Percentiles rank a stretch among this genome's conserved stretches.
phyloP scores from a whole-genome alignment of 2,113 vertebrate species.

The Equus przewalskii region DNA sequence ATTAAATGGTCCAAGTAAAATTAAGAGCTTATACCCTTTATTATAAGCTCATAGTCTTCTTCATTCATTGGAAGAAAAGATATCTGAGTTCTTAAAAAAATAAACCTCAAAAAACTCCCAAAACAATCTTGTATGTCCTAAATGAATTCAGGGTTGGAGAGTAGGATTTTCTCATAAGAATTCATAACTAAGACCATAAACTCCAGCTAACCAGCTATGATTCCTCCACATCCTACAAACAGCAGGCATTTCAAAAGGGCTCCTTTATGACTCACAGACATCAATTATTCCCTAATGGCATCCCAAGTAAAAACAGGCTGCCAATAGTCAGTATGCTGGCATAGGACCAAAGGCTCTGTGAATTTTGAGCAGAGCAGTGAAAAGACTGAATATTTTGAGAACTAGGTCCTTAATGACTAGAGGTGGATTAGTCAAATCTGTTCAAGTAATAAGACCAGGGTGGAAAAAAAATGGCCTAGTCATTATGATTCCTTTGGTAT shows the following conservation, averaged over 20 bases:
- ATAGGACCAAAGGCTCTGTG: constrained; percentile 77
- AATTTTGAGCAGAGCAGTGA: constrained; percentile 73
- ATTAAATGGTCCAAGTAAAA: constrained; percentile 72
- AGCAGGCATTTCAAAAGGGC: constrained; percentile 74
- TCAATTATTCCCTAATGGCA: constrained; percentile 79
- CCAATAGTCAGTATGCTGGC: constrained; percentile 67
- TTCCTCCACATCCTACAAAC: constrained; percentile 57
- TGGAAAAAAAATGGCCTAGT: constrained; percentile 84
- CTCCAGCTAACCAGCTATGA: constrained; percentile 44
- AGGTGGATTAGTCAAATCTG: constrained; percentile 85
- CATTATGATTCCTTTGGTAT: constrained; percentile 87
- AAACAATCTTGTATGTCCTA: constrained; percentile 23
- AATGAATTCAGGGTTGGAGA: neutral
- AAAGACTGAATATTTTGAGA: constrained; percentile 82
- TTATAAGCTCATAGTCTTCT: constrained; percentile 48
- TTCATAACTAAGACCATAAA: constrained; percentile 53
- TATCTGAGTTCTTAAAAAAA: constrained; percentile 55
- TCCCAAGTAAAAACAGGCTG: constrained; percentile 71
- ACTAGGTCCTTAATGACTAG: constrained; percentile 82
- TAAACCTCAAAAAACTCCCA: neutral
- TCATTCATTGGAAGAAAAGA: constrained; percentile 59
- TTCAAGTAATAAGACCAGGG: constrained; percentile 82
- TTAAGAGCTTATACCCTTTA: constrained; percentile 66
- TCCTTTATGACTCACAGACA: constrained; percentile 77
- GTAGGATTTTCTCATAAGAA: constrained; percentile 57